Evolutionary conservation across 2,888 invertebrate species (phyloP).

Genomic region (Troides oblongomaculatus): DNA sequence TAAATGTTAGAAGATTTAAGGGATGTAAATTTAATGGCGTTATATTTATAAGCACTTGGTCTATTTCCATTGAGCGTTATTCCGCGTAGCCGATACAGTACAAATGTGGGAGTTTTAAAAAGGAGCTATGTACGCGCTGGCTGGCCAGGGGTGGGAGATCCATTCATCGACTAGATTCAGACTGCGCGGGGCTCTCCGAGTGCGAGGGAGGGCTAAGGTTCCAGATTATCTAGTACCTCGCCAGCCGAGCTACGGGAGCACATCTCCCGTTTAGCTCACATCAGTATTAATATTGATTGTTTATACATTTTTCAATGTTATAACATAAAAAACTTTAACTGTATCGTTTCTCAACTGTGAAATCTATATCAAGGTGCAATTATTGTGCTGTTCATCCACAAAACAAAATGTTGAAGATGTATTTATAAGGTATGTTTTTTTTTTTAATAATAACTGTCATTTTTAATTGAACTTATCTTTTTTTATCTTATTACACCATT

Average conservation of each 20-base stretch:
- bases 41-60: conserved; percentile 56
- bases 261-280: conserved; percentile 32
- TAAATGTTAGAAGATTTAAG: not conserved
- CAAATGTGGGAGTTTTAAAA: conserved; percentile 58
- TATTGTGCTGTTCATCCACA: not conserved
- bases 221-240: conserved; percentile 62
- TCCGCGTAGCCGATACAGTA: conserved; percentile 60
- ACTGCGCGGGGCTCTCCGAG: conserved; percentile 59
- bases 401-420: not conserved
- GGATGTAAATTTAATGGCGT: conserved; percentile 36
- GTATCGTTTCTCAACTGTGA: too few species aligned
- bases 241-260: conserved; percentile 45
- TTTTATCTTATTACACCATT: not conserved
- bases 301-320: too few species aligned
- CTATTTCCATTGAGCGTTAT: conserved; percentile 69
- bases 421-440: conserved; percentile 18
- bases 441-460: not conserved
- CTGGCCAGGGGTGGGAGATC: conserved; percentile 51
- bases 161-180: conserved; percentile 73
- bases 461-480: not conserved
- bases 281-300: too few species aligned
- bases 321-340: not conserved
- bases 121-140: conserved; percentile 56
- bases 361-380: not conserved
- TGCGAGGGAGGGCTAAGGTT: conserved; percentile 42